phyloP scores from a whole-genome alignment of 2,113 vertebrate species.

The Hylia prasina region DNA sequence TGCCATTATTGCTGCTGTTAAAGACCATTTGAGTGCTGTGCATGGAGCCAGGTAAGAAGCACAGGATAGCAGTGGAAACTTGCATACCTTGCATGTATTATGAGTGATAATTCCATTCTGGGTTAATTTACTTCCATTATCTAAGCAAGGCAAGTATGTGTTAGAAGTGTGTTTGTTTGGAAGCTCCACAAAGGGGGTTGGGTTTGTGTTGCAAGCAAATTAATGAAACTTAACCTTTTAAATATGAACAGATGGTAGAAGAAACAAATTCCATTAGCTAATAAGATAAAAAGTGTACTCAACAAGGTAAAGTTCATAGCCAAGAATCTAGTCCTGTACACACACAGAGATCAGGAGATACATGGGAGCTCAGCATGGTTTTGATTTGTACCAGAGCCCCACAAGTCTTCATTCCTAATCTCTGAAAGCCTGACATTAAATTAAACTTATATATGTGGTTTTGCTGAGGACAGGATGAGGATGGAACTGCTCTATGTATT shows the following conservation, averaged over 20 bases:
- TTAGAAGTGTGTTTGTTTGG: background rate
- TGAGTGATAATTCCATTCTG: background rate
- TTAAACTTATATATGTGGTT: background rate
- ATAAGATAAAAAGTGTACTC: background rate
- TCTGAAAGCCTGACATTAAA: slow-evolving; percentile 13
- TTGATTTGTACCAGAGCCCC: background rate
- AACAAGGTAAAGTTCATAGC: background rate
- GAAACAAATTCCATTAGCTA: slow-evolving; percentile 17
- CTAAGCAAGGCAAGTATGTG: background rate
- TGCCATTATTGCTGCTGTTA: background rate
- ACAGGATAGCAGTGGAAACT: background rate
- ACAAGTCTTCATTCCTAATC: background rate
- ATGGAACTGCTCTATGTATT: background rate
- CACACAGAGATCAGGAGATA: background rate
- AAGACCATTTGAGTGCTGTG: background rate
- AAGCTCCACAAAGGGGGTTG: background rate
- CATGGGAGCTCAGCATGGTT: background rate
- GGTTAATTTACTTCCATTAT: background rate
- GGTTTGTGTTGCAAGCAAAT: background rate
- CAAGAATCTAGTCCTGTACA: background rate
- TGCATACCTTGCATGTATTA: background rate
- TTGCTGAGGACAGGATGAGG: background rate
- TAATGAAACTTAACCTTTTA: slow-evolving; percentile 12
- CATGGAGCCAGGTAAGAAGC: background rate
- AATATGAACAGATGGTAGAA: background rate